Evolutionary conservation across 2,113 vertebrate genomes (phyloP).

Genomic region (Pandion haliaetus): DNA sequence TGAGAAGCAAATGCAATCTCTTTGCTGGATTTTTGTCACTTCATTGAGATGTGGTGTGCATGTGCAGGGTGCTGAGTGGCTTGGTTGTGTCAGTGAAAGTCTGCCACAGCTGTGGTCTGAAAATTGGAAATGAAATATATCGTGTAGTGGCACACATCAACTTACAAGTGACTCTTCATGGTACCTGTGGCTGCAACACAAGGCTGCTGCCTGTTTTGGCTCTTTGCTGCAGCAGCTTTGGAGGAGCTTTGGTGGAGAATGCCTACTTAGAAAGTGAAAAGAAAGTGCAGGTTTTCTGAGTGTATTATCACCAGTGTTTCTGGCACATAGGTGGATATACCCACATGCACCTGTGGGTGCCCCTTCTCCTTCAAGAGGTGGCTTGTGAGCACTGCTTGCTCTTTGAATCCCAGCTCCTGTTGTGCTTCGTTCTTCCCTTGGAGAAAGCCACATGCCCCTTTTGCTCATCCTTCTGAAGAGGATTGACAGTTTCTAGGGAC

Average conservation of each 20-base stretch:
- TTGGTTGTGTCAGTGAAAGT: not conserved
- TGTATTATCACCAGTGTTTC: not conserved
- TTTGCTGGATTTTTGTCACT: not conserved
- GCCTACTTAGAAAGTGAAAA: not conserved
- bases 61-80: not conserved
- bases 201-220: not conserved
- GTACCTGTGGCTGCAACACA: not conserved
- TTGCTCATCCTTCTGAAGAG: not conserved
- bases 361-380: not conserved
- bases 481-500: not conserved
- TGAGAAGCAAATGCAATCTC: not conserved
- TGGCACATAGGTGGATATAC: not conserved
- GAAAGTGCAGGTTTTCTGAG: not conserved
- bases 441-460: not conserved
- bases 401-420: not conserved
- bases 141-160: rapidly evolving
- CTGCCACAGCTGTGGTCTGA: not conserved
- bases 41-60: not conserved
- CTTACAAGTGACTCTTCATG: not conserved
- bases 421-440: not conserved
- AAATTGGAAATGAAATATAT: not conserved
- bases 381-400: not conserved
- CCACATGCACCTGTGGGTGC: not conserved
- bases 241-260: not conserved
- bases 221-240: not conserved